Evolutionary conservation across 37 sponge, comb jelly and placozoan genomes (phyloP), one percentile per base, ranked within the genome.

Genomic region (Corticium candelabrum): DNA sequence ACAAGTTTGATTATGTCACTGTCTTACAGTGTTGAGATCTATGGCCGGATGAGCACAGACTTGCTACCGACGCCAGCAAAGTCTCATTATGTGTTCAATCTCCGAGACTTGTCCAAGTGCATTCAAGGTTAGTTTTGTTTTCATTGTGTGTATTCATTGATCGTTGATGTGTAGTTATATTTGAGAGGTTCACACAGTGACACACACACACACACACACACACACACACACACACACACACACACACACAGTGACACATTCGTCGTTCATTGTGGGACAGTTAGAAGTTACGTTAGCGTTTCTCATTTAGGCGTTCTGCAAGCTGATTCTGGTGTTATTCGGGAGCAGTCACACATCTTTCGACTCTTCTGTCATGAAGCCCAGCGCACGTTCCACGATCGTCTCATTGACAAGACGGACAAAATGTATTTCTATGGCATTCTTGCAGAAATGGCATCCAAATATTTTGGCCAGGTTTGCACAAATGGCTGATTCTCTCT

Each of bases 31-130:
- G 95, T 94, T 32, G 99, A 94, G 83, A 94, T 97, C 37, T 97
- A 94, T 83, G 84, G 83, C 2, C 80, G 95, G 1, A 97, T 97
- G 92, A 94, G 99, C 57, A 94, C 92, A 29, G 99, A 97, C 72
- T 86, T 97, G 32, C 86, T 97, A 1, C 99, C 99, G 4, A 97
- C 99, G 3, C 99, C 99, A 29, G 95, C 95, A 37, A 97, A 97
- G 81, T 91, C 95, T 34, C 99, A 97, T 81, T 97, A 97, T 83
- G 85, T 94, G 35, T 97, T 97, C 85, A 97, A 97, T 71, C 85
- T 97, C 72, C 84, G 99, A 39, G 99, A 97, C 81, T 72, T 97
- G 57, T 94, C 95, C 36, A 97, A 97, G 79, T 91, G 96, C 76
- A 89, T 97, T 40, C 99, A 97, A 80, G 99, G 93, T 89, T 43